Evolutionary conservation across 23 tunicate genomes (phyloP).

Genomic region (Oikopleura vanhoeffeni): DNA sequence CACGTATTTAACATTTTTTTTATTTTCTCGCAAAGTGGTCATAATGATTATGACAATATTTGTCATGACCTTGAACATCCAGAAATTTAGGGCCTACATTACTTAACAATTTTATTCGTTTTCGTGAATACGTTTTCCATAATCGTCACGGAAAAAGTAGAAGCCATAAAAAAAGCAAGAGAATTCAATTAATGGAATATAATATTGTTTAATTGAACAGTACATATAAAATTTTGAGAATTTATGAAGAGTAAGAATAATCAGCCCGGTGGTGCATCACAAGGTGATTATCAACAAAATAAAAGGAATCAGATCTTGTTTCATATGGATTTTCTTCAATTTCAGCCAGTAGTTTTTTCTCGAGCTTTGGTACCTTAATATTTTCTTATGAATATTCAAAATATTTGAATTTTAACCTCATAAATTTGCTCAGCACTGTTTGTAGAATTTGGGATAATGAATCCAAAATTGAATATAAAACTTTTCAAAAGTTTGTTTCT

Average conservation of each 20-base stretch:
- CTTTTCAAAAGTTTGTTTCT: slow-evolving; percentile 62
- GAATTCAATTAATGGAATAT: no score
- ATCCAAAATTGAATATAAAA: slow-evolving; percentile 87
- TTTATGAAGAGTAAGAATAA: slow-evolving; percentile 34
- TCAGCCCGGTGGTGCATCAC: slow-evolving; percentile 94
- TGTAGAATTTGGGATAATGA: slow-evolving; percentile 71
- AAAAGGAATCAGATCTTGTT: slow-evolving; percentile 90
- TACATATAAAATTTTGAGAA: no score
- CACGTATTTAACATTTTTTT: no score
- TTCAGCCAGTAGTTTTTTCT: background rate
- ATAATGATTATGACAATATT: no score
- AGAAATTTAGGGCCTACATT: no score
- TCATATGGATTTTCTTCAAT: slow-evolving; percentile 52
- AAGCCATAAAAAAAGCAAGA: no score
- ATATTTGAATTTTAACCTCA: slow-evolving; percentile 18
- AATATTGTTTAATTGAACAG: no score
- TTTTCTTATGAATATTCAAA: background rate
- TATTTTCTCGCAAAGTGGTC: no score
- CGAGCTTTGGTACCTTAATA: background rate
- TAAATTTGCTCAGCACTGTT: slow-evolving; percentile 89
- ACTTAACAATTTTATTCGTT: no score
- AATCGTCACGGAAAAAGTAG: no score
- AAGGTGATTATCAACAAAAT: slow-evolving; percentile 58
- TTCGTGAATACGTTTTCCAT: no score
- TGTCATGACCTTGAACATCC: no score